These are phyloP conservation scores for Stenolophus ochropezus DNA, from an alignment of 2,888 invertebrate genomes.

Conservation along the genomic window DNA sequence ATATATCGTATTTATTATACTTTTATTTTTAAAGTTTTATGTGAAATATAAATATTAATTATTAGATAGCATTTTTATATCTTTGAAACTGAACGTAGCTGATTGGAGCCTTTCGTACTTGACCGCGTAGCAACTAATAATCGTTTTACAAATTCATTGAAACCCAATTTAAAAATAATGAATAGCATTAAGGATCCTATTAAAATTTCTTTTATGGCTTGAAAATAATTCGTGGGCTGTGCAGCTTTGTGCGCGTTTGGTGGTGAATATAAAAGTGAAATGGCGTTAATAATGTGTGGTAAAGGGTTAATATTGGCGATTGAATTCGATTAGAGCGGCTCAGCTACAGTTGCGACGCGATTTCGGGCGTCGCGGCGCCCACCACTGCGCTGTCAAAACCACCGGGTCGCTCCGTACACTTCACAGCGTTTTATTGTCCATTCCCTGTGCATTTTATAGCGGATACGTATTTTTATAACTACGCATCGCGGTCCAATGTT, in stretches of 20 bases:
- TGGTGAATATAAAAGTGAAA: slow-evolving; percentile 48
- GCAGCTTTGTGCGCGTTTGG: background rate
- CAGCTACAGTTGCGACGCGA: background rate
- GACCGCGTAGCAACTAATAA: background rate
- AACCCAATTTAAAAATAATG: background rate
- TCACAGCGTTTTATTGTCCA: slow-evolving; percentile 31
- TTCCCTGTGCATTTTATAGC: slow-evolving; percentile 37
- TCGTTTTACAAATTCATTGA: slow-evolving; percentile 1
- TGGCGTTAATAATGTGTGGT: slow-evolving; percentile 54
- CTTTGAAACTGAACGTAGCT: too few species aligned
- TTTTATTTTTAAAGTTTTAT: too few species aligned
- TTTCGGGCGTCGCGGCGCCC: background rate
- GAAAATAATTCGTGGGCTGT: background rate
- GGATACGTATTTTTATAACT: slow-evolving; percentile 39
- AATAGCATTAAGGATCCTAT: background rate
- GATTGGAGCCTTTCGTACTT: background rate
- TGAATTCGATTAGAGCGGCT: slow-evolving; percentile 47
- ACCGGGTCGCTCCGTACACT: background rate
- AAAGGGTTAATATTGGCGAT: slow-evolving; percentile 50
- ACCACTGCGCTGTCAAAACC: slow-evolving; percentile 9
- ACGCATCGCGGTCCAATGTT: slow-evolving; percentile 4
- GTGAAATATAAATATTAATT: too few species aligned
- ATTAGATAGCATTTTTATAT: too few species aligned
- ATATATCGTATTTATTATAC: too few species aligned
- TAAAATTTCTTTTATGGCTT: background rate